phyloP scores from a whole-genome alignment of 2,888 invertebrate genomes.

The Drosophila mercatorum region DNA sequence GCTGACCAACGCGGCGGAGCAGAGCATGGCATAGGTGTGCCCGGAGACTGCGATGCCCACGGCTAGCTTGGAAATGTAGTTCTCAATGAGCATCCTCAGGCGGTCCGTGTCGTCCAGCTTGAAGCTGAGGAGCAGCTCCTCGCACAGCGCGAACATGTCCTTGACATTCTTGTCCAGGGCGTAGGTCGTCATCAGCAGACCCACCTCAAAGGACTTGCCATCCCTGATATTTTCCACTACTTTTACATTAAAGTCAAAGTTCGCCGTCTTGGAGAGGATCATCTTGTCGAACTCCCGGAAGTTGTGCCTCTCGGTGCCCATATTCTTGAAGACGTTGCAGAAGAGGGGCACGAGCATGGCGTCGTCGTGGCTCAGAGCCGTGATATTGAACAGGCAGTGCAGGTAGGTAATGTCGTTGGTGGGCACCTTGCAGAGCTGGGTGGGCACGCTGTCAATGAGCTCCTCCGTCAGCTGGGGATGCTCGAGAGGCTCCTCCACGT shows the following conservation, averaged over 20 bases:
- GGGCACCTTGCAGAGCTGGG: conserved; percentile 92
- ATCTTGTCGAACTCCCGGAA: conserved; percentile 93
- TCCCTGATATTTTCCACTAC: conserved; percentile 90
- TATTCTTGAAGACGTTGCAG: conserved; percentile 91
- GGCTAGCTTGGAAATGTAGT: conserved; percentile 91
- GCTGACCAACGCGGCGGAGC: conserved; percentile 90
- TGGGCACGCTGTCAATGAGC: conserved; percentile 86
- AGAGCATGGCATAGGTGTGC: conserved; percentile 93
- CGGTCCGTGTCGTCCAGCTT: conserved; percentile 89
- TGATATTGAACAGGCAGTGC: conserved; percentile 90
- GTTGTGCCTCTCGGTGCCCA: conserved; percentile 92
- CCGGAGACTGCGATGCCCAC: conserved; percentile 92
- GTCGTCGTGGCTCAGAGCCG: conserved; percentile 88
- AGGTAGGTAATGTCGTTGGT: conserved; percentile 97
- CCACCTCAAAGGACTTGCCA: conserved; percentile 89
- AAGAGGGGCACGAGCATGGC: conserved; percentile 93
- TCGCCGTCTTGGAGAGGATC: conserved; percentile 90
- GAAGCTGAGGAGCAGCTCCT: conserved; percentile 90
- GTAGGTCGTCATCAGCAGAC: conserved; percentile 90
- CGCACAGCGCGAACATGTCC: conserved; percentile 93
- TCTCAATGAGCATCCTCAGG: conserved; percentile 91
- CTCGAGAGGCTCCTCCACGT: conserved; percentile 88
- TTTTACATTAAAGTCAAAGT: conserved; percentile 88
- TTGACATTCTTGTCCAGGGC: conserved; percentile 92
- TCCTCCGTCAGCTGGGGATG: conserved; percentile 64